phyloP scores from a whole-genome alignment of 2,113 vertebrate species.

The Percopsis transmontana region DNA sequence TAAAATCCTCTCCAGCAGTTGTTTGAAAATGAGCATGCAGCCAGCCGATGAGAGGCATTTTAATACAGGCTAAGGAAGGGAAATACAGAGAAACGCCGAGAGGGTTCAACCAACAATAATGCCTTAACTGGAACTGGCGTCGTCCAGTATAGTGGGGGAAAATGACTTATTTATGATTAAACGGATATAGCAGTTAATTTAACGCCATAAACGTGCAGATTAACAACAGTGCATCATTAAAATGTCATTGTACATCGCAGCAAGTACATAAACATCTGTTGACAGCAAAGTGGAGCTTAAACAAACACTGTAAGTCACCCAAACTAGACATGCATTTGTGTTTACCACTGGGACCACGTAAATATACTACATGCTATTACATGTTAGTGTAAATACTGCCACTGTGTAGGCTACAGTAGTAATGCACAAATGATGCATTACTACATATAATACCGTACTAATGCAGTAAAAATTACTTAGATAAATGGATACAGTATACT shows the following conservation, averaged over 20 bases:
- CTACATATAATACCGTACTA: too few species aligned
- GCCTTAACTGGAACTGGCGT: constrained; percentile 32
- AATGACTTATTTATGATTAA: constrained; percentile 24
- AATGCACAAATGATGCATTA: too few species aligned
- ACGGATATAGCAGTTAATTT: constrained; percentile 12
- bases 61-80: constrained; percentile 55
- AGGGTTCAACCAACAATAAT: constrained; percentile 46
- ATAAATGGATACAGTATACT: too few species aligned
- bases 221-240: constrained; percentile 10
- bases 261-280: too few species aligned
- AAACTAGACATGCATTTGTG: too few species aligned
- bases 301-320: too few species aligned
- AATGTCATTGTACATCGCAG: background rate
- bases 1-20: constrained; percentile 53
- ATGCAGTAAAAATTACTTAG: too few species aligned
- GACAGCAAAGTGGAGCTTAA: too few species aligned
- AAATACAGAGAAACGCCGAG: constrained; percentile 50
- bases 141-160: constrained; percentile 23
- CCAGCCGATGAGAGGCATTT: constrained; percentile 54
- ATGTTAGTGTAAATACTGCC: too few species aligned
- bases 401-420: too few species aligned
- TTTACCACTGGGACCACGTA: too few species aligned
- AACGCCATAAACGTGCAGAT: constrained; percentile 4
- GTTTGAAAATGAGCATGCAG: constrained; percentile 49
- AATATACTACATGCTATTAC: too few species aligned